phyloP scores from a whole-genome alignment of 1,140 invertebrate genomes.

The Sinonovacula constricta region DNA sequence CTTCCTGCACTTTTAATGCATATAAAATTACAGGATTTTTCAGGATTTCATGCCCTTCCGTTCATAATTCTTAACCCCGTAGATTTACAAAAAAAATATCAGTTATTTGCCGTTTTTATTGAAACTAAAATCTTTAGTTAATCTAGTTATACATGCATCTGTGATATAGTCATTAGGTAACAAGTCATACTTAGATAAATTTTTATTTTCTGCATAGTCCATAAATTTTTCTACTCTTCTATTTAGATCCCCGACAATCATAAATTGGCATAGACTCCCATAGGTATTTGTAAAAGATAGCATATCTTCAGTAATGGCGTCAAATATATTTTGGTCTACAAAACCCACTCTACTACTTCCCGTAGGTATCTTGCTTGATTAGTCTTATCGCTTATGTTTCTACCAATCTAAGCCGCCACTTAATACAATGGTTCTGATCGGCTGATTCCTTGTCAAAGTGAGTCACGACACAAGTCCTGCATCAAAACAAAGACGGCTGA shows the following conservation, averaged over 20 bases:
- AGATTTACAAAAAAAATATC: conserved; percentile 5
- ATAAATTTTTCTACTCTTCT: neutral
- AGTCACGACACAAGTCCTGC: no score
- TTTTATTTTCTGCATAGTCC: conserved; percentile 19
- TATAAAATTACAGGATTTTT: neutral
- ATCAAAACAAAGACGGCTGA: no score
- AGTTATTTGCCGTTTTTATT: conserved; percentile 21
- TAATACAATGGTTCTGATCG: no score
- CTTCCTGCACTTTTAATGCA: conserved; percentile 10
- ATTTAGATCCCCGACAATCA: neutral
- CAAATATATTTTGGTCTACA: conserved; percentile 14
- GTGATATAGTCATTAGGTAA: conserved; percentile 27
- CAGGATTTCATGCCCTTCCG: conserved; percentile 6
- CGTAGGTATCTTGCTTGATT: no score
- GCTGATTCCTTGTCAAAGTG: no score
- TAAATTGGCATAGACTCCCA: neutral
- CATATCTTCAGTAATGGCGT: conserved; percentile 7
- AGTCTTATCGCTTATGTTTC: no score
- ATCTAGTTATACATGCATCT: conserved; percentile 18
- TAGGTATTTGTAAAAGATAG: neutral
- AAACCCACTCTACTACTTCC: conserved; percentile 14
- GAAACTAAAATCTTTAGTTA: conserved; percentile 2
- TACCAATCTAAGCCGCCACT: no score
- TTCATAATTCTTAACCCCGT: conserved; percentile 23
- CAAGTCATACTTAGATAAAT: conserved; percentile 3